These are phyloP conservation scores for Flexamia atlantica DNA, from an alignment of 2,888 invertebrate genomes.

Conservation along the genomic window DNA sequence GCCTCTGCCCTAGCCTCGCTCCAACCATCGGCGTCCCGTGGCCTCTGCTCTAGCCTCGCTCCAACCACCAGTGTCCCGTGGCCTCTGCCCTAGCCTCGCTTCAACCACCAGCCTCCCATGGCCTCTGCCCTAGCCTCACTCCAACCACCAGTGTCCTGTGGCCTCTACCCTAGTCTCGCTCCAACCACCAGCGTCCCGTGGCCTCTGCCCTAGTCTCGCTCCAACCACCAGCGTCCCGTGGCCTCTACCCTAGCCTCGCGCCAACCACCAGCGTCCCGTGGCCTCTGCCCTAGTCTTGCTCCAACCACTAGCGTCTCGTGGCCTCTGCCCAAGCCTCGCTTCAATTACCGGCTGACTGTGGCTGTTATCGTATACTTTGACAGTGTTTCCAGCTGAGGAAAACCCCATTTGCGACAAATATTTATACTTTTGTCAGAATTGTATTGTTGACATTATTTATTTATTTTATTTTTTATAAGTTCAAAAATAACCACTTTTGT, in stretches of 20 bases:
- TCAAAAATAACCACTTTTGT: no score
- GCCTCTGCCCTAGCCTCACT: not conserved
- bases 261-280: not conserved
- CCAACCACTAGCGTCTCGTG: not conserved
- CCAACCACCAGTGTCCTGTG: conserved; percentile 85
- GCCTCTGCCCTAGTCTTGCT: not conserved
- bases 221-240: not conserved
- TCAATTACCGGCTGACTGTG: not conserved
- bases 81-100: not conserved
- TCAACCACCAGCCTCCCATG: not conserved
- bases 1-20: not conserved
- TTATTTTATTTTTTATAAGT: no score
- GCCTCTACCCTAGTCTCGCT: conserved; percentile 81
- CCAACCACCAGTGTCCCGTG: not conserved
- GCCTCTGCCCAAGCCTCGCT: not conserved
- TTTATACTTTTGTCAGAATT: not conserved
- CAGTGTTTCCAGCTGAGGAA: not conserved
- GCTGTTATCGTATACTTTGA: conserved; percentile 1
- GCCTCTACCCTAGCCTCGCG: not conserved
- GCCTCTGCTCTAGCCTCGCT: not conserved
- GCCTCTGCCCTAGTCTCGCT: not conserved
- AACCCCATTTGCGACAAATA: not conserved
- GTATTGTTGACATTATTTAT: not conserved
- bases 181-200: no score
- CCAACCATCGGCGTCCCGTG: not conserved